Base-by-base conservation (phyloP, 2,888 invertebrate species). In the Meandrusa payeni region DNA sequence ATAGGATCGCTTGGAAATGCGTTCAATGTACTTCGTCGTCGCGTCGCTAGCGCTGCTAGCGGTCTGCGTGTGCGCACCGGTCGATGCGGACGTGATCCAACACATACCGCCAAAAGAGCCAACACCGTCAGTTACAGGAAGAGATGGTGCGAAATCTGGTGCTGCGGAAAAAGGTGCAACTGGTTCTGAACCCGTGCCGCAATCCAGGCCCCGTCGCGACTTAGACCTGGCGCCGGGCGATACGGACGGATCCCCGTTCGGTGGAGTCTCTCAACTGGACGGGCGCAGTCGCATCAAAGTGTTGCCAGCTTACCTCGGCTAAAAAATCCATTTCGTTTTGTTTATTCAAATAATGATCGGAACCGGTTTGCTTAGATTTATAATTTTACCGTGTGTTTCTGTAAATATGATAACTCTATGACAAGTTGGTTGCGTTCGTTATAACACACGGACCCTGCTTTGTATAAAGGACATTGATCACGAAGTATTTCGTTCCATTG, bases 101-200 rank as follows among this genome's bases (percentile, higher is more conserved):
- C 77, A 73, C 64, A 82, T 86, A 51, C 81, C 80, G 17, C 63
- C 57, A 78, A 86, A 49, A 55, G 78, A 65, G 55, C 68, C 54
- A 82, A 87, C 68, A 86, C 87, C 72, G 64, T 85, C 75, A 83
- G 78, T 59, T 86, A 86, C 66, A 68, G 78, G 64, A 74, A 75
- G 61, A 71, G 70, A 65, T 64, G 76, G 46, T 78, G 75, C 58
- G 76, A 73, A 17, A 26, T 85, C 77, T 81, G 83, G 78, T 83
- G 85, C 69, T 85, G 76, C 54, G 85, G 86, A 0, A 68, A 68
- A 57, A 69, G 75, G 19, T 75, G 71, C 55, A 76, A 79, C 69
- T 75, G 76, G 61, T 57, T 63, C 72, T 81, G 65, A 76, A 55
- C 5, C 47, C 37, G 23, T 17, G 19, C 22, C 12, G 1, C 53